phyloP scores from a whole-genome alignment of 2,113 vertebrate species.

The Paramormyrops kingsleyae region DNA sequence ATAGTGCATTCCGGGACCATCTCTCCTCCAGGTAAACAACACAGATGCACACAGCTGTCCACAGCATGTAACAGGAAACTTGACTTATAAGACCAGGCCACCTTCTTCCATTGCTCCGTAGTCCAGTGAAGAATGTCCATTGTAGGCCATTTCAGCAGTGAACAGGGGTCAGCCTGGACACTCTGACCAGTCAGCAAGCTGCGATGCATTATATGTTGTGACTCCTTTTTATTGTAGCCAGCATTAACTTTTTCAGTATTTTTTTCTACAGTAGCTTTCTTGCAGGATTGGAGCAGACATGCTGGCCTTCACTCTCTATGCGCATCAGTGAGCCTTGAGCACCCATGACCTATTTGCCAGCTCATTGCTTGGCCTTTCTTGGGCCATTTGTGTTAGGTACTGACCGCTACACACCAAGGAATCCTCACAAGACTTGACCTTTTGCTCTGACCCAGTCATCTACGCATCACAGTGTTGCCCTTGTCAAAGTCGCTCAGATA shows the following conservation, averaged over 20 bases:
- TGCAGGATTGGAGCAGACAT: not conserved
- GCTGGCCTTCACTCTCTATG: not conserved
- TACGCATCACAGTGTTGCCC: not conserved
- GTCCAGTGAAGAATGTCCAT: not conserved
- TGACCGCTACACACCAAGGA: not conserved
- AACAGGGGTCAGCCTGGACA: too few relatives aligned
- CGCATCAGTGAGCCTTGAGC: not conserved
- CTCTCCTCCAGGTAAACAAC: too few relatives aligned
- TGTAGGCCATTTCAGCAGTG: too few relatives aligned
- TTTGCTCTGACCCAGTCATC: not conserved
- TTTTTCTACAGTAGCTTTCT: not conserved
- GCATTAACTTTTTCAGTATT: not conserved
- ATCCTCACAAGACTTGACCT: not conserved
- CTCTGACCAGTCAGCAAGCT: too few relatives aligned
- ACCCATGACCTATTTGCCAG: not conserved
- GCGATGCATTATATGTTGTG: not conserved
- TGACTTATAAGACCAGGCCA: not conserved
- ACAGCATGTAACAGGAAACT: not conserved
- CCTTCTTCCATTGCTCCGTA: not conserved
- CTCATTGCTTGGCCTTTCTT: not conserved
- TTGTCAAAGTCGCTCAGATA: not conserved
- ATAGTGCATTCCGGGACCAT: not conserved
- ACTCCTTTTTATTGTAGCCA: not conserved
- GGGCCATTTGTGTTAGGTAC: not conserved
- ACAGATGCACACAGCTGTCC: not conserved